These are phyloP conservation scores for Lagopus muta DNA, from an alignment of 2,113 vertebrate genomes.

Conservation along the genomic window DNA sequence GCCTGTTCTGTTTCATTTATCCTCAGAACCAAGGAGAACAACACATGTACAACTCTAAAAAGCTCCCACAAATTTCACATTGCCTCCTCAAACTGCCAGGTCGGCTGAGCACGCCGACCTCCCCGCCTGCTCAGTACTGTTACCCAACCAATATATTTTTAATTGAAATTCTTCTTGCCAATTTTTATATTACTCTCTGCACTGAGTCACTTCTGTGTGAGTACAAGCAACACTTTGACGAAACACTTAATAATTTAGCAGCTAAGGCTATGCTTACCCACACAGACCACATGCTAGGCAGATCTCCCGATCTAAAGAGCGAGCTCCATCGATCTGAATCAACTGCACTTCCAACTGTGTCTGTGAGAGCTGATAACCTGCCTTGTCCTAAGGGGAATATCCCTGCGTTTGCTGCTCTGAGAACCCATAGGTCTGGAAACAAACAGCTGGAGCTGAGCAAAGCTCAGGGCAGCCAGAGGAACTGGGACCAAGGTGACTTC, in stretches of 20 bases:
- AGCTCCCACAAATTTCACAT: background rate
- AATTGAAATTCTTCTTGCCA: background rate
- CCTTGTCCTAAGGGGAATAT: background rate
- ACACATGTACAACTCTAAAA: background rate
- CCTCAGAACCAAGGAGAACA: background rate
- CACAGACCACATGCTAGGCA: background rate
- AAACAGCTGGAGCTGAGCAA: background rate
- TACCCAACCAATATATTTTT: background rate
- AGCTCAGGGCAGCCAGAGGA: background rate
- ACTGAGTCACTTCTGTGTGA: background rate
- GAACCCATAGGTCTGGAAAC: background rate
- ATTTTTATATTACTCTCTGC: background rate
- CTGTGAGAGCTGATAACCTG: rapidly evolving
- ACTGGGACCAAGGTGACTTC: background rate
- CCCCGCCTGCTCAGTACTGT: background rate
- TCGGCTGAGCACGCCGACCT: background rate
- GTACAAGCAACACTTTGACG: background rate
- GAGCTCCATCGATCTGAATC: background rate
- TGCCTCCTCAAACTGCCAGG: background rate
- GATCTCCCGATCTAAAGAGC: background rate
- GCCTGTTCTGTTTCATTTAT: background rate
- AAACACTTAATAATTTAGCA: background rate
- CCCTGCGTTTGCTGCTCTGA: rapidly evolving
- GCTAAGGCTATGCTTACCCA: conserved; percentile 20
- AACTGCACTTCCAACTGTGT: background rate